A percentile compares a stretch with the other conserved stretches of the same genome.
phyloP scores from a whole-genome alignment of 1,140 invertebrate genomes.

The Adoxophyes honmai region DNA sequence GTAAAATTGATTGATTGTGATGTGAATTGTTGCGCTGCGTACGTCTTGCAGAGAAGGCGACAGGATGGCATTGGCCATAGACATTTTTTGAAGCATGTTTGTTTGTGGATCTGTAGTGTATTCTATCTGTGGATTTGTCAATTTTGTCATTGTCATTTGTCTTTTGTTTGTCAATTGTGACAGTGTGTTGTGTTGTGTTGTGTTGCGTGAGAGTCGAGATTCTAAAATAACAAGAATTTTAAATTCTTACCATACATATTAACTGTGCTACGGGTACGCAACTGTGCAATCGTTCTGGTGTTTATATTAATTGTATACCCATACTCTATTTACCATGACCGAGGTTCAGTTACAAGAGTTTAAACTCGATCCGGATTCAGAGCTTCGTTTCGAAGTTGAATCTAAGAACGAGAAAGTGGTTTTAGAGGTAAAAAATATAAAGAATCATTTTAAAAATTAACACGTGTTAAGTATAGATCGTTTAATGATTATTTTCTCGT shows the following conservation, averaged over 20 bases:
- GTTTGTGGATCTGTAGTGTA: too few species aligned
- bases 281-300: background rate
- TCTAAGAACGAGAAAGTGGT: conserved; percentile 90
- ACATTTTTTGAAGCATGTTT: too few species aligned
- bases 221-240: background rate
- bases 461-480: too few species aligned
- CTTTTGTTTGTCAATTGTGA: too few species aligned
- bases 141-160: too few species aligned
- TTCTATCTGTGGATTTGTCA: too few species aligned
- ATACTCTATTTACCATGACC: conserved; percentile 45
- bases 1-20: too few species aligned
- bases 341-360: conserved; percentile 83
- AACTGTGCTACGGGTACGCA: background rate
- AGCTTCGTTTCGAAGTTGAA: conserved; percentile 96
- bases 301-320: background rate
- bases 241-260: background rate
- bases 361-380: conserved; percentile 91
- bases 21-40: too few species aligned
- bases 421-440: conserved; percentile 81
- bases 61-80: too few species aligned
- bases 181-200: too few species aligned
- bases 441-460: too few species aligned
- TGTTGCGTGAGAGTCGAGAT: background rate
- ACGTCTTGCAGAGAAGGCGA: too few species aligned
- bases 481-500: conserved; percentile 3